Conservation (phyloP, 2,797 vertebrate species). For the Tenualosa thibaudeaui region DNA sequence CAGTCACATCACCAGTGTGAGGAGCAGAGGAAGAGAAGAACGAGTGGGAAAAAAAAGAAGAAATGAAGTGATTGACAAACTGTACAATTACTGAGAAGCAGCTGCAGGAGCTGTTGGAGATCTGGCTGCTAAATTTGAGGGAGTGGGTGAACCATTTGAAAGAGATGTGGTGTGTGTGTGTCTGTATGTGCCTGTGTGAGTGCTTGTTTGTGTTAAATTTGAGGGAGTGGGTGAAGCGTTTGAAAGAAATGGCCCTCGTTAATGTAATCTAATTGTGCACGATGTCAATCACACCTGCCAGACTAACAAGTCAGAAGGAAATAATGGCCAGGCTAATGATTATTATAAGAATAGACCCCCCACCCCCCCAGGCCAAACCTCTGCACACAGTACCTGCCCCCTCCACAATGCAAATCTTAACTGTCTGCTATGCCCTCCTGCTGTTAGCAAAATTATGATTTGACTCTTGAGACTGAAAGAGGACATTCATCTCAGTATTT, state of each 20-base stretch:
- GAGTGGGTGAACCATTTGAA: constrained; percentile 29
- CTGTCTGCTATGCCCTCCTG: not conserved
- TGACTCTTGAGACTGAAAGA: not conserved
- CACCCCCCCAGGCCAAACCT: not conserved
- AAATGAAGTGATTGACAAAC: constrained; percentile 40
- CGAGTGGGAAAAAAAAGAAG: not conserved
- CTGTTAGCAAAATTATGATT: not conserved
- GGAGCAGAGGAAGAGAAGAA: not conserved
- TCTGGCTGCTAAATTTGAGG: constrained; percentile 33
- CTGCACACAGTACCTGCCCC: not conserved
- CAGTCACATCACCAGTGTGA: not conserved
- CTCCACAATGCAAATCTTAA: not conserved
- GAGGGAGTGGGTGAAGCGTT: constrained; percentile 22
- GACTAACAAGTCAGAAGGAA: not conserved
- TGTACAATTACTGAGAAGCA: constrained; percentile 43
- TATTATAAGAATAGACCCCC: constrained; percentile 12
- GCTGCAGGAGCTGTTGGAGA: constrained; percentile 37
- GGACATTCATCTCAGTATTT: not conserved
- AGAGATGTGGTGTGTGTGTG: too few species aligned
- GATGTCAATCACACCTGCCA: constrained; percentile 33
- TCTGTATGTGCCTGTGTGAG: too few species aligned
- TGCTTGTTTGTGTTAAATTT: constrained; percentile 20
- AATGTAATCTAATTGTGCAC: constrained; percentile 36
- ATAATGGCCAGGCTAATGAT: not conserved
- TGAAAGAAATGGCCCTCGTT: constrained; percentile 30